Base-by-base conservation (phyloP, 1,140 invertebrate genomes). In the Zaprionus davidi region DNA sequence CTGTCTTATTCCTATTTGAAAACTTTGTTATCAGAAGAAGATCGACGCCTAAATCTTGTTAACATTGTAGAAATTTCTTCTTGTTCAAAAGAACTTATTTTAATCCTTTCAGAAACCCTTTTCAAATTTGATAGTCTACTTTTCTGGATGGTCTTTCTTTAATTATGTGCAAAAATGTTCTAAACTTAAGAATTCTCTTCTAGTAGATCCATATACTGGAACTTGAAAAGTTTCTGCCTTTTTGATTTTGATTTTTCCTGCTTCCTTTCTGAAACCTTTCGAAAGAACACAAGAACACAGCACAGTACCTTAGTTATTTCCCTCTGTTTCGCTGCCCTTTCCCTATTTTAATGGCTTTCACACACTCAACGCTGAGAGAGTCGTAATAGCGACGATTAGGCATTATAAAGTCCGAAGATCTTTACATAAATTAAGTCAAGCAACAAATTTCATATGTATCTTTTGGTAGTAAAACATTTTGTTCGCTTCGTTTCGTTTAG, bases 341-440 rank as follows among this genome's bases (percentile, higher is more conserved):
- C 36, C 12, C 46, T 20, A 11, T 53, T 80, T 81, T 84, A 84
- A 81, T 81, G 71, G 81, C 85, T 84, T 87, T 87, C 83, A 88
- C 83, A 88, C 83, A 87, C 84, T 87, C 53, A 80, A 70, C 34
- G 53, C 51, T 9, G n/a, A 44, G n/a, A 59, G 63, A 59, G 59
- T 63, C 53, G 44, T 44, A 67, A 56, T 63, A 67, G 41, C 64
- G 59, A 22, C 79, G 65, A 67, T 76, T 71, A 60, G 57, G 36
- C 76, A 63, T 77, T 73, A 66, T 76, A 68, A 76, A 65, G 79
- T 69, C 55, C 55, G 46, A 13, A 12, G 46, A 51, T 51, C 20
- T 51, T 78, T 68, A 78, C 72, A 81, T 87, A 88, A 87, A 87
- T 87, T 88, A 87, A 87, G 72, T 71, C 49, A 36, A 51, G 24